Evolutionary conservation across 2,888 invertebrate genomes (phyloP).

Genomic region (Nezara viridula): DNA sequence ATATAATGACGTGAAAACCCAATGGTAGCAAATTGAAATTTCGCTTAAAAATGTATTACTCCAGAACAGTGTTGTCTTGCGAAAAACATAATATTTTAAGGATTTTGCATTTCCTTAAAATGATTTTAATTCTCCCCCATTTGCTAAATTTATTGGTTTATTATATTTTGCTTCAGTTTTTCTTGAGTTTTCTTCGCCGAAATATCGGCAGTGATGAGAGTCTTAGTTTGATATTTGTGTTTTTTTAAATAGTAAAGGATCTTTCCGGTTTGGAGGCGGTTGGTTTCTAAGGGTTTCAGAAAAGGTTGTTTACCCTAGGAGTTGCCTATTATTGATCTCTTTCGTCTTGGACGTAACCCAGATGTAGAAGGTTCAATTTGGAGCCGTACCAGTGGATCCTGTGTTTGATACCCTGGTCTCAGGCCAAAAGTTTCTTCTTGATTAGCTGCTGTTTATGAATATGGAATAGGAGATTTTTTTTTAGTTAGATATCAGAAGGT

Average conservation of each 20-base stretch:
- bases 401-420: not conserved
- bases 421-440: not conserved
- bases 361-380: not conserved
- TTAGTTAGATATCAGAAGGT: too few relatives aligned
- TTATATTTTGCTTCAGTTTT: too few relatives aligned
- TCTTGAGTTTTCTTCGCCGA: too few relatives aligned
- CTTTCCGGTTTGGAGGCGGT: not conserved
- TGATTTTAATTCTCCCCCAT: too few relatives aligned
- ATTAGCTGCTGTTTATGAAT: not conserved
- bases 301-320: not conserved
- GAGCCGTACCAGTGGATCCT: not conserved
- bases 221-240: not conserved
- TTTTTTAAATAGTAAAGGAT: not conserved
- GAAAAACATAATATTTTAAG: too few relatives aligned
- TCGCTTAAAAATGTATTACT: too few relatives aligned
- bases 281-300: not conserved
- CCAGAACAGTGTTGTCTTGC: too few relatives aligned
- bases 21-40: too few relatives aligned
- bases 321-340: not conserved
- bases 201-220: too few relatives aligned
- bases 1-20: too few relatives aligned
- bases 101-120: too few relatives aligned
- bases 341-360: not conserved
- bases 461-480: not conserved
- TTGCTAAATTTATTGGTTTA: too few relatives aligned